phyloP scores from a whole-genome alignment of 2,797 vertebrate genomes.

The Morelia viridis region DNA sequence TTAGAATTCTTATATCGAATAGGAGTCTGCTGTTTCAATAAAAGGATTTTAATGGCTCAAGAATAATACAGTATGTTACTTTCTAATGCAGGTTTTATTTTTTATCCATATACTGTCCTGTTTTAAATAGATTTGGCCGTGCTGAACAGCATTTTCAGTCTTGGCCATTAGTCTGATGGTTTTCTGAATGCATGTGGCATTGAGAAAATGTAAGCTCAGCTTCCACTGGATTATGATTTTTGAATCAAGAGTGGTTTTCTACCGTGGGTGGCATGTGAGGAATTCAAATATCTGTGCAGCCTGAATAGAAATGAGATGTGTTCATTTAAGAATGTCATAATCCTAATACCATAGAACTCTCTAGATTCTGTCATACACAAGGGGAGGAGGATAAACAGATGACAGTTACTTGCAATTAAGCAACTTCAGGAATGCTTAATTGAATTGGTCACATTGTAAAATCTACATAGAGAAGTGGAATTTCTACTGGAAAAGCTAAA shows the following conservation, averaged over 20 bases:
- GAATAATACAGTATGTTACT: neutral
- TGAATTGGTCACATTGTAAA: neutral
- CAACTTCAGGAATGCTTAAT: neutral
- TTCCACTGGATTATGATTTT: neutral
- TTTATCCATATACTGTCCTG: neutral
- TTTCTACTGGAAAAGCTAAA: neutral
- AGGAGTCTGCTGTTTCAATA: neutral
- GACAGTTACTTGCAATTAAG: neutral
- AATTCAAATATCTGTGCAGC: neutral
- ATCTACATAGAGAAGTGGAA: neutral
- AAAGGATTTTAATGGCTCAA: neutral
- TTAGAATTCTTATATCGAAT: neutral
- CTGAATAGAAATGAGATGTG: neutral
- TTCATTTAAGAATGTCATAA: neutral
- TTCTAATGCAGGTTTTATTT: neutral
- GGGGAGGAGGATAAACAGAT: neutral
- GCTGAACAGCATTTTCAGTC: neutral
- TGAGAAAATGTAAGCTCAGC: neutral
- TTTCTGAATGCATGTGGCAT: neutral
- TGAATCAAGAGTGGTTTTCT: neutral
- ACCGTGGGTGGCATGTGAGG: neutral
- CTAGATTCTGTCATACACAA: neutral
- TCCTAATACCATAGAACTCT: neutral
- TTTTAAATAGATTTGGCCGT: neutral
- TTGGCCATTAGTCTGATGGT: neutral